Evolutionary conservation across 2,113 vertebrate species (phyloP).

Genomic region (Nicator chloris): DNA sequence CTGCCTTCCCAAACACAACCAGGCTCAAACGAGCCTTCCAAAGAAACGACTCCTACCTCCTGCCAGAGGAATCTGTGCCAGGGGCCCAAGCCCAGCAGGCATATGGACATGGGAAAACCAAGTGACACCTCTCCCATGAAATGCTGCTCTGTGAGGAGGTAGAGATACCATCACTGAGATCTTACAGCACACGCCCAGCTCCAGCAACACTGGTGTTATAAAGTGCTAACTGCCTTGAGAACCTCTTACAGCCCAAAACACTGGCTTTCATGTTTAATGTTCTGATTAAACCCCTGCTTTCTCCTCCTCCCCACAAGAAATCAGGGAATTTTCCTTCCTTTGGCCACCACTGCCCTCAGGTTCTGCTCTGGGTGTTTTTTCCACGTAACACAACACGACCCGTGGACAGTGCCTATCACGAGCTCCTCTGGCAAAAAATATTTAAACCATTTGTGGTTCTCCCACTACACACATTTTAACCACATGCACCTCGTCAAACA

Average conservation of each 20-base stretch:
- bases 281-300: background rate
- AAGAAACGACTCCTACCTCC: background rate
- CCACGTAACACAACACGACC: background rate
- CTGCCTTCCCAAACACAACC: background rate
- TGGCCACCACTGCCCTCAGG: background rate
- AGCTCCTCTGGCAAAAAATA: background rate
- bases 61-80: background rate
- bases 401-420: background rate
- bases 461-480: background rate
- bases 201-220: background rate
- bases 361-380: background rate
- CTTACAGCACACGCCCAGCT: background rate
- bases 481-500: background rate
- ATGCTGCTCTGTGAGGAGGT: background rate
- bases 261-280: fast-evolving
- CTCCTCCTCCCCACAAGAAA: background rate
- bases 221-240: background rate
- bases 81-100: background rate
- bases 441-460: background rate
- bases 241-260: background rate
- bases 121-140: background rate
- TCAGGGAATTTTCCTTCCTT: background rate
- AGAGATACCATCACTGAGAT: background rate
- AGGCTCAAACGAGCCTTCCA: background rate
- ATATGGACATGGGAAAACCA: background rate